Evolutionary conservation across 2,888 invertebrate species (phyloP).

Genomic region (Linyphia triangularis): DNA sequence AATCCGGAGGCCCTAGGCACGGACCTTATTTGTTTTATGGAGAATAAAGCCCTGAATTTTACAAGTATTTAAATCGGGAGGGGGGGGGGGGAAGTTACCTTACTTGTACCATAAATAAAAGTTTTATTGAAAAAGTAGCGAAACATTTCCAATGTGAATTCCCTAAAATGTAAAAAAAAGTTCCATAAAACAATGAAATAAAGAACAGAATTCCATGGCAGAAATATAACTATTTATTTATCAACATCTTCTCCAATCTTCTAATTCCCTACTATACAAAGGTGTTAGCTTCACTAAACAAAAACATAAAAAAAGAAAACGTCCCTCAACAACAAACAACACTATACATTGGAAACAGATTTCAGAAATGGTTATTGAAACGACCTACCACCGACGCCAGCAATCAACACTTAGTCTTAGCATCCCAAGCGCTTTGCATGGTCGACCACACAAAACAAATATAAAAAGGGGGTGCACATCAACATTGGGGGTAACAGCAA

Average conservation of each 20-base stretch:
- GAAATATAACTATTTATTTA: background rate
- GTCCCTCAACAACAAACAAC: slow-evolving; percentile 1
- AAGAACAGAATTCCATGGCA: background rate
- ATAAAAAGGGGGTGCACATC: background rate
- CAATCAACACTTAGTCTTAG: slow-evolving; percentile 45
- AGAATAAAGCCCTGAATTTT: no score
- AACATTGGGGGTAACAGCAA: no score
- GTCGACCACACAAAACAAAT: slow-evolving; percentile 11
- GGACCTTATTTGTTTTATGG: no score
- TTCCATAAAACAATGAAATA: no score
- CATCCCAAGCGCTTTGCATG: slow-evolving; percentile 21
- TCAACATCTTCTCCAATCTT: background rate
- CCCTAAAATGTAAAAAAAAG: no score
- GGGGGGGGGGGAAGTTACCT: no score
- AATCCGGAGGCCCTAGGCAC: no score
- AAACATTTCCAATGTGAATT: no score
- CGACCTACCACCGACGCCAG: slow-evolving; percentile 48
- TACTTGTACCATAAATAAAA: no score
- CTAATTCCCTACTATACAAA: background rate
- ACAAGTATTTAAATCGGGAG: no score
- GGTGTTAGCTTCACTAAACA: background rate
- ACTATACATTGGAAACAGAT: slow-evolving; percentile 66
- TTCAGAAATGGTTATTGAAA: slow-evolving; percentile 72
- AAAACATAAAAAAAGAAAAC: slow-evolving; percentile 2
- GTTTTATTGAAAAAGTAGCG: no score